These are phyloP conservation scores for Itoplectis maculator DNA, from an alignment of 2,888 invertebrate genomes.

Conservation along the genomic window DNA sequence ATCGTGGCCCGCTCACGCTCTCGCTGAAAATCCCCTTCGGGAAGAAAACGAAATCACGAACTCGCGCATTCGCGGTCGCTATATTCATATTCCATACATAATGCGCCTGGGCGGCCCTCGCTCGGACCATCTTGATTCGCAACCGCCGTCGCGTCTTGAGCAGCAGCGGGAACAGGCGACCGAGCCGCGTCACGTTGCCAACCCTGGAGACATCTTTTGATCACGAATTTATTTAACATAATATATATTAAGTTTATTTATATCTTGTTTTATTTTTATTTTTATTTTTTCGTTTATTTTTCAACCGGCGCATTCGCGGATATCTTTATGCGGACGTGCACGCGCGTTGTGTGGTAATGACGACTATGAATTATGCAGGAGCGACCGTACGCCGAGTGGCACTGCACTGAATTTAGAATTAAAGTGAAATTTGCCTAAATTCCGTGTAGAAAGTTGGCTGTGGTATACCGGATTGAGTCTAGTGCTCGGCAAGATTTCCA, in stretches of 20 bases:
- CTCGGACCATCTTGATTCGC: constrained; percentile 65
- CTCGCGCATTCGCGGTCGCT: constrained; percentile 59
- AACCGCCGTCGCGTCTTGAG: constrained; percentile 45
- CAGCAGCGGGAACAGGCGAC: constrained; percentile 64
- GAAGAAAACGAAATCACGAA: constrained; percentile 68
- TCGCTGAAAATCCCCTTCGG: constrained; percentile 62
- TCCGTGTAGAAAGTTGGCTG: too few species aligned
- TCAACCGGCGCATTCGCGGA: neutral
- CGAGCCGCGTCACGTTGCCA: constrained; percentile 48
- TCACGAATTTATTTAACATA: constrained; percentile 61
- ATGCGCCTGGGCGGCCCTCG: constrained; percentile 48
- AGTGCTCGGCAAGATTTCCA: too few species aligned
- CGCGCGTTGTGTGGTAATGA: constrained; percentile 10
- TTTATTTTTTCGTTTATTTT: too few species aligned
- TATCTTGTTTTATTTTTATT: neutral
- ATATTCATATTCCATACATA: constrained; percentile 68
- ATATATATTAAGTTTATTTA: constrained; percentile 3
- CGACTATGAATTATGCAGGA: constrained; percentile 11
- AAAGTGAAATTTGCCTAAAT: too few species aligned
- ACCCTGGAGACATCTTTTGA: constrained; percentile 58
- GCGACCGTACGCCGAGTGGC: neutral
- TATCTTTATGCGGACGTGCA: constrained; percentile 4
- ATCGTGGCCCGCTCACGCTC: constrained; percentile 53
- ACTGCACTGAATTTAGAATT: too few species aligned
- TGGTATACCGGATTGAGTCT: too few species aligned